phyloP scores from a whole-genome alignment of 2,797 vertebrate genomes.

The Gouania willdenowi region DNA sequence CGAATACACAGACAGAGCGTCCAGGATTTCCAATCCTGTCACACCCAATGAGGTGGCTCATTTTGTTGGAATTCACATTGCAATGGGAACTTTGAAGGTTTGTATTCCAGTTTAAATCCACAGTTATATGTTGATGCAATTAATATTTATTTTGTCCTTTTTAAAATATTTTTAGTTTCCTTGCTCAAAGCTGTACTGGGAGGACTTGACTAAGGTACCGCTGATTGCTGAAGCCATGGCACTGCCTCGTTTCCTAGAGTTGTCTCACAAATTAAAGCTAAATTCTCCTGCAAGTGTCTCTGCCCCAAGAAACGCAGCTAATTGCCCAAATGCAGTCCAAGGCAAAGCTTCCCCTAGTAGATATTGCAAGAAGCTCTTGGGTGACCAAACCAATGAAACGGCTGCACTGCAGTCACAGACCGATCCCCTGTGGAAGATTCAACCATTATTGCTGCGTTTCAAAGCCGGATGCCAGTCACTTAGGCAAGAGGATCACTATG shows the following conservation, averaged over 20 bases:
- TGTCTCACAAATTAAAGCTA: slow-evolving; percentile 62
- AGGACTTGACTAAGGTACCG: slow-evolving; percentile 73
- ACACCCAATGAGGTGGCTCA: slow-evolving; percentile 69
- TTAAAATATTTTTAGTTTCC: slow-evolving; percentile 65
- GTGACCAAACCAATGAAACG: not conserved
- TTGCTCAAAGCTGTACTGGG: slow-evolving; percentile 75
- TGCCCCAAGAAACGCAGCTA: no score
- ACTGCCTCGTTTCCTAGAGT: slow-evolving; percentile 62
- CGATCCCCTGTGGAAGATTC: slow-evolving; percentile 72
- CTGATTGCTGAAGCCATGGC: slow-evolving; percentile 76
- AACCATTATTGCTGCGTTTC: slow-evolving; percentile 62
- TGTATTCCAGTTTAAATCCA: slow-evolving; percentile 17
- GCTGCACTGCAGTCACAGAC: slow-evolving; percentile 13
- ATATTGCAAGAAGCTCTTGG: not conserved
- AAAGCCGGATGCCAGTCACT: slow-evolving; percentile 60
- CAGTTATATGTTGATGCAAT: no score
- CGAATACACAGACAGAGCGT: slow-evolving; percentile 52
- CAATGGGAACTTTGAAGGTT: slow-evolving; percentile 83
- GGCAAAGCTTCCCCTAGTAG: not conserved
- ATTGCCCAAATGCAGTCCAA: slow-evolving; percentile 1
- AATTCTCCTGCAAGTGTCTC: slow-evolving; percentile 30
- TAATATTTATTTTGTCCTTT: no score
- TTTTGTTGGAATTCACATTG: slow-evolving; percentile 79
- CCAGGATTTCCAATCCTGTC: slow-evolving; percentile 43
- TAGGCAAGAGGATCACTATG: slow-evolving; percentile 55